Conservation (phyloP, 2,113 vertebrate species). For the Ptilorrhoa leucosticta region DNA sequence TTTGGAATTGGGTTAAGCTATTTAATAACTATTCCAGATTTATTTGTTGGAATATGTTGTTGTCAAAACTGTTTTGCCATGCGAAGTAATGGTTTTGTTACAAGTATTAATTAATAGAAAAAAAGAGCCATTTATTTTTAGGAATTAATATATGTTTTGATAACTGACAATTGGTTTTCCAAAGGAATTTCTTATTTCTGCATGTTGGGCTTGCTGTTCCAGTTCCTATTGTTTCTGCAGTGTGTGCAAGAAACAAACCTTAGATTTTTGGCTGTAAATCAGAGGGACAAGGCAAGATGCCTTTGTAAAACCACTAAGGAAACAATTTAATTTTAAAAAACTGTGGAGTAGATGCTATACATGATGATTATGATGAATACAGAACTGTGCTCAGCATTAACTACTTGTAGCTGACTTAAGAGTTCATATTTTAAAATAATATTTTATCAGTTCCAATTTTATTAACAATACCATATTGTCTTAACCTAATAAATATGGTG, state of each 20-base stretch:
- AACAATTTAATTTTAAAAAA: background rate
- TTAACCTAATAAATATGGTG: background rate
- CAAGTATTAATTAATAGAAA: background rate
- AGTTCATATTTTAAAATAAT: background rate
- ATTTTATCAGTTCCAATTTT: background rate
- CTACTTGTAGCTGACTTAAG: background rate
- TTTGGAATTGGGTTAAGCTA: background rate
- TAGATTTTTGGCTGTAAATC: background rate
- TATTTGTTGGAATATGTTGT: background rate
- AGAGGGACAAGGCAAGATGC: background rate
- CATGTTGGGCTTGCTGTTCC: background rate
- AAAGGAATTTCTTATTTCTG: background rate
- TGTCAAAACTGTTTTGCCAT: background rate
- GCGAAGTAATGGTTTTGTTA: background rate
- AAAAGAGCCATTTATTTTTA: background rate
- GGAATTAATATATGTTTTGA: background rate
- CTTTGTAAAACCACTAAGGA: background rate
- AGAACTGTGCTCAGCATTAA: background rate
- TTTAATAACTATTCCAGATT: background rate
- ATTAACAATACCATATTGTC: background rate
- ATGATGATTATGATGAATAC: background rate
- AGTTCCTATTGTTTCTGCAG: background rate
- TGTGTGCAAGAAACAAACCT: background rate
- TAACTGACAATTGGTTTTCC: background rate
- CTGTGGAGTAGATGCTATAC: background rate